Percentiles rank a stretch among this genome's conserved stretches.
phyloP scores from a whole-genome alignment of 2,113 vertebrate genomes.

The Pelusios castaneus region DNA sequence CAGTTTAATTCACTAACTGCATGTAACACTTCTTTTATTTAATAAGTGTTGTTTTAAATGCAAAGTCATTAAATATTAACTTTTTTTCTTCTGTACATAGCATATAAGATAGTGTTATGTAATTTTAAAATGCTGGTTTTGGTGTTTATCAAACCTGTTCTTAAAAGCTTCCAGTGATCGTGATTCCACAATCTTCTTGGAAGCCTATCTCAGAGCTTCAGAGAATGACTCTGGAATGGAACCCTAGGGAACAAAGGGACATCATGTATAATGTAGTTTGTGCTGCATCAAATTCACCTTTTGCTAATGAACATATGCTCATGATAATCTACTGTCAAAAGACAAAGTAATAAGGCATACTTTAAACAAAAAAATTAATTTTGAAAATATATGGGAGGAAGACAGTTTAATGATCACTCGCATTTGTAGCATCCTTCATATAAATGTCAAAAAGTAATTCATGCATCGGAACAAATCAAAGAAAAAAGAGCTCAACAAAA shows the following conservation, averaged over 20 bases:
- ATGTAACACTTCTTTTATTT: not conserved
- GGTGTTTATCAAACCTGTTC: not conserved
- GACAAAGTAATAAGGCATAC: not conserved
- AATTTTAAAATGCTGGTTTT: not conserved
- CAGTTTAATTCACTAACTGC: not conserved
- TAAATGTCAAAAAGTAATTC: not conserved
- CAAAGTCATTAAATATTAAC: not conserved
- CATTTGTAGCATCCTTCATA: slow-evolving; percentile 10
- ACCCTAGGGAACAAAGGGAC: not conserved
- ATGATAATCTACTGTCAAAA: not conserved
- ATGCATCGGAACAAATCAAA: slow-evolving; percentile 3
- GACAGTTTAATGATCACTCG: slow-evolving; percentile 2
- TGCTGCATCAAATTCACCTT: not conserved
- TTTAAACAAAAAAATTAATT: slow-evolving; percentile 15
- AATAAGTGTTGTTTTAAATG: not conserved
- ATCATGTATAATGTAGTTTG: rapidly evolving
- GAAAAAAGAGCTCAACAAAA: not conserved
- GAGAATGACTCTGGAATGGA: rapidly evolving
- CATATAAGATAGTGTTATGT: not conserved
- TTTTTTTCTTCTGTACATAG: not conserved
- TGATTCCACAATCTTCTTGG: not conserved
- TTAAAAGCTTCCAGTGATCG: not conserved
- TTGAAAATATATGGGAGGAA: not conserved
- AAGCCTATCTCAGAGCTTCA: not conserved
- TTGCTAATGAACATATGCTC: not conserved